Base-by-base conservation (phyloP, 2,888 invertebrate genomes). In the Venustoraphidia nigricollis region DNA sequence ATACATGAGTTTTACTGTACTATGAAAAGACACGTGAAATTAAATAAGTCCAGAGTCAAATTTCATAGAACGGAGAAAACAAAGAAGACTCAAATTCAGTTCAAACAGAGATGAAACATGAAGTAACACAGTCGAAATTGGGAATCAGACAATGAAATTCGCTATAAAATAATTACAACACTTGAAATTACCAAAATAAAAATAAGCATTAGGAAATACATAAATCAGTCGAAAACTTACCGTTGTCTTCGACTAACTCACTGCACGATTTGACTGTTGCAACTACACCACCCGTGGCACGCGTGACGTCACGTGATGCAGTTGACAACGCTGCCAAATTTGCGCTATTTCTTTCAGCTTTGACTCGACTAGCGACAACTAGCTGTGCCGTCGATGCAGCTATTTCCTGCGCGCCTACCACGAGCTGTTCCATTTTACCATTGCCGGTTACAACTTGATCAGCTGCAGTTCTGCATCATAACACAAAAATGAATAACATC, bases 341-440 rank as follows among this genome's bases (percentile, higher is more conserved):
- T 54, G 71, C 69, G 59, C 93, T 88, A 51, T 81, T 78, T 54
- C 87, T 77, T 58, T 89, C 85, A 1, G 98, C 95, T 68, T 97
- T 93, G 8, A 98, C 97, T 49, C 90, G 80, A 54, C 94, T 94
- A 10, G 97, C 93, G 0, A 97, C 94, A 46, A 97, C 97, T 50
- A 99, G 73, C 68, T 97, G 97, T 44, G 96, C 95, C 2, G 97
- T 97, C 56, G 86, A 91, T 52, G 91, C 96, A 48, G 92, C 90
- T 51, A 95, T 93, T 66, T 92, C 92, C 69, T 97, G 95, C 17
- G 97, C 94, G 8, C 95, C 96, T 1, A 94, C 97, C 51, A 95
- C 87, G 51, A 98, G 76, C 62, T 91, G 89, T 62, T 94, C 93
- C 61, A 89, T 79, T 64, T 93, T 93, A 0, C 89, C 91, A 54